Percentiles rank a stretch among this genome's conserved stretches.
phyloP scores from a whole-genome alignment of 2,888 invertebrate species.

The Chrysina gloriosa region DNA sequence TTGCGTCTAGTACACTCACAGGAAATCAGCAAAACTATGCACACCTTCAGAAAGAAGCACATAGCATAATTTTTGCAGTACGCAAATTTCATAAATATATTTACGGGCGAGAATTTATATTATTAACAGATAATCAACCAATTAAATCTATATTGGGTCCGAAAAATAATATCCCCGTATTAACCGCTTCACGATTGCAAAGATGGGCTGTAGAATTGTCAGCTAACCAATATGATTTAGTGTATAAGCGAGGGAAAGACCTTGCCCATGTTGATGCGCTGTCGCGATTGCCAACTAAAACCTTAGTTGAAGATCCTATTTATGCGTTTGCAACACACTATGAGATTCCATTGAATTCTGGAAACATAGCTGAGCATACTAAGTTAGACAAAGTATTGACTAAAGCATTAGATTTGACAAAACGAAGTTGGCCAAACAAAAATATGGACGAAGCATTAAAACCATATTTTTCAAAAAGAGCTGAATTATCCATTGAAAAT shows the following conservation, averaged over 20 bases:
- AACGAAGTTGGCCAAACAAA: not conserved
- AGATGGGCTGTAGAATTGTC: no score
- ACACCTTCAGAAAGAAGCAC: not conserved
- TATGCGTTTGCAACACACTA: not conserved
- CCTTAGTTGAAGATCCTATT: not conserved
- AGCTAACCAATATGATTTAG: conserved; percentile 4
- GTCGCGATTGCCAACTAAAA: not conserved
- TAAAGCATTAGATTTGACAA: not conserved
- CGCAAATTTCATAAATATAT: conserved; percentile 9
- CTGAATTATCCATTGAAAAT: conserved; percentile 5
- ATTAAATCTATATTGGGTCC: not conserved
- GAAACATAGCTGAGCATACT: not conserved
- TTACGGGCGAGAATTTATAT: not conserved
- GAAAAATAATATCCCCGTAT: not conserved
- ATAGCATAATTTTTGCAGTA: not conserved
- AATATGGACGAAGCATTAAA: conserved; percentile 7
- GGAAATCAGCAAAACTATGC: not conserved
- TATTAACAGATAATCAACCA: not conserved
- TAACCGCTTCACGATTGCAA: no score
- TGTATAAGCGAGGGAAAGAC: not conserved
- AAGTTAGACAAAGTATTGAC: not conserved
- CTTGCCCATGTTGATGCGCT: conserved; percentile 12
- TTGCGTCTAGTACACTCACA: conserved; percentile 37
- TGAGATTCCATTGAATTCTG: not conserved
- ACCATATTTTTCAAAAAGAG: not conserved